Evolutionary conservation across 2,113 vertebrate genomes (phyloP), one percentile per base, ranked within the genome.

Genomic region (Hippocampus zosterae): DNA sequence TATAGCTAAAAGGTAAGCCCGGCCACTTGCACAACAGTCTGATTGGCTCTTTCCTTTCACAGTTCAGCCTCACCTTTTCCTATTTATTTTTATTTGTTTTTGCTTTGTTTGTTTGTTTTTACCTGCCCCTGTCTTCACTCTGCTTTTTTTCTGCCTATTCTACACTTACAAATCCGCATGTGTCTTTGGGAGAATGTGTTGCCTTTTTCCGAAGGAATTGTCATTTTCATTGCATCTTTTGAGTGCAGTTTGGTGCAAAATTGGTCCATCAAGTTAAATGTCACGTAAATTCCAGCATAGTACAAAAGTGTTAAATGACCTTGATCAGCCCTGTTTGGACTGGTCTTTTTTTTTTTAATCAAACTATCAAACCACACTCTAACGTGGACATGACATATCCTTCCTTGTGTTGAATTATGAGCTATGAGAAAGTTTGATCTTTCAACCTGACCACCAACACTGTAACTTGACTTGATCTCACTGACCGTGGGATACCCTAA

Each of bases 1-100:
- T 96, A 95, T 96, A 94, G 95, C 93, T 94, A 93, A 96, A 89
- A 98, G 96, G 96, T 97, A 98, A 98, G 96, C 82, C 89, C 86
- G 81, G 83, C 85, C 79, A 88, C 78, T 71, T 83, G 81, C 88
- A 70, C 80, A 79, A 84, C 78, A 81, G 16, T 82, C 67, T 81
- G 81, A 85, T 77, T 84, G 75, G 83, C 76, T 91, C 77, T 85
- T 88, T 78, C 72, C 67, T 67, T 75, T 75, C 72, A 81, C 69
- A 48, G 81, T 73, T 76, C 78, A 72, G 73, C 72, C 76, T 84
- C 69, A 81, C 72, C 76, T 72, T 37, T 78, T 85, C 48, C 3
- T 40, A 18, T 48, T 18, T 18, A 1, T 48, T 48, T 18, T 18
- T 18, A 3, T 18, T 48, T 48, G 0, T 48, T n/a, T 2, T 27